These are phyloP conservation scores for Nesometra sesokonis DNA, from an alignment of 35 echinoderm and acorn worm genomes.

Conservation along the genomic window DNA sequence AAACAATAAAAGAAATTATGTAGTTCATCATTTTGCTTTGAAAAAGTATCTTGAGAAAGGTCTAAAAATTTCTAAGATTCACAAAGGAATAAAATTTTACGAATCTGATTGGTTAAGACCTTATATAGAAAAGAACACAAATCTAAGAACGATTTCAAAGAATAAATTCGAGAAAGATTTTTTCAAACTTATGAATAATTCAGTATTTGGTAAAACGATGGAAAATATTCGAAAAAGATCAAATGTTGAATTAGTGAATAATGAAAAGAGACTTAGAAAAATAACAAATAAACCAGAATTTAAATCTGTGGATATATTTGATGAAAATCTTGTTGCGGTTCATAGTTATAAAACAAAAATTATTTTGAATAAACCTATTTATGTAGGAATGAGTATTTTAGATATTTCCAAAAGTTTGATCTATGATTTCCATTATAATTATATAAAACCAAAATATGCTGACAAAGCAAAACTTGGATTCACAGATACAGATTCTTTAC, in stretches of 20 bases:
- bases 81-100: neutral
- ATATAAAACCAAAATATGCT: too few species aligned
- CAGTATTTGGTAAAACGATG: conserved; percentile 14
- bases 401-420: too few species aligned
- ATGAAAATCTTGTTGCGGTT: too few species aligned
- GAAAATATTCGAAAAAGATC: neutral
- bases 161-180: conserved; percentile 10
- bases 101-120: neutral
- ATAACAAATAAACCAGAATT: too few species aligned
- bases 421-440: too few species aligned
- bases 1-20: neutral
- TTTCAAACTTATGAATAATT: conserved; percentile 21
- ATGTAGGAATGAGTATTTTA: too few species aligned
- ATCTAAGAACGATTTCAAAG: neutral
- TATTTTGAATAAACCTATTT: too few species aligned
- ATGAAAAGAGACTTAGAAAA: neutral
- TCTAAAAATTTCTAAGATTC: neutral
- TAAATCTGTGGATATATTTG: too few species aligned
- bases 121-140: neutral
- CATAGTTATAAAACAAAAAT: too few species aligned
- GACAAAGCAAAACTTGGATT: too few species aligned
- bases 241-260: neutral
- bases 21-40: neutral
- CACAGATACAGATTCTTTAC: too few species aligned
- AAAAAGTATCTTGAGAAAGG: conserved; percentile 6